Conservation (phyloP, 2,113 vertebrate species). For the Ovis aries region DNA sequence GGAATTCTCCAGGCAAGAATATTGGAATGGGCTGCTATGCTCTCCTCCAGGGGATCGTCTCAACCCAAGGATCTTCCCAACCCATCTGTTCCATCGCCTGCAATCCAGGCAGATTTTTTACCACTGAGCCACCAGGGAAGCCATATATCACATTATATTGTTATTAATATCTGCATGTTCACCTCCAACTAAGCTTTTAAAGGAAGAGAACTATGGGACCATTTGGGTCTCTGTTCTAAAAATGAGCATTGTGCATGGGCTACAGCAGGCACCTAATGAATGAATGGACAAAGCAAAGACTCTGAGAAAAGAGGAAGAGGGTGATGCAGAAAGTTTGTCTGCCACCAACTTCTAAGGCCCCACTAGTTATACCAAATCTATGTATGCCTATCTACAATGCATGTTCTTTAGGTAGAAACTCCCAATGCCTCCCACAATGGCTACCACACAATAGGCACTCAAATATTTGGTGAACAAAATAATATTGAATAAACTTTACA, state of each 20-base stretch:
- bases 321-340: neutral
- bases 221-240: neutral
- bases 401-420: neutral
- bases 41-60: neutral
- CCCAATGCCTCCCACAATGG: neutral
- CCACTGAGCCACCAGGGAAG: neutral
- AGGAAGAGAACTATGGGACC: neutral
- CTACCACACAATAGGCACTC: neutral
- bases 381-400: neutral
- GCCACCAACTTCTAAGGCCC: neutral
- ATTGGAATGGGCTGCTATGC: neutral
- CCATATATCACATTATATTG: neutral
- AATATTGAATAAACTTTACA: neutral
- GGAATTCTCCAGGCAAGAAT: neutral
- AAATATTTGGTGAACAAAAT: constrained; percentile 33
- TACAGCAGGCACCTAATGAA: neutral
- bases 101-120: neutral
- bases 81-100: neutral
- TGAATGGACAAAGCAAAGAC: neutral
- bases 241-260: neutral
- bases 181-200: neutral
- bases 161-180: neutral
- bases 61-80: neutral
- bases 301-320: neutral
- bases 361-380: neutral